Evolutionary conservation across 2,113 vertebrate species (phyloP), one percentile per base, ranked within the genome.

Genomic region (Tretioscincus oriximinensis): DNA sequence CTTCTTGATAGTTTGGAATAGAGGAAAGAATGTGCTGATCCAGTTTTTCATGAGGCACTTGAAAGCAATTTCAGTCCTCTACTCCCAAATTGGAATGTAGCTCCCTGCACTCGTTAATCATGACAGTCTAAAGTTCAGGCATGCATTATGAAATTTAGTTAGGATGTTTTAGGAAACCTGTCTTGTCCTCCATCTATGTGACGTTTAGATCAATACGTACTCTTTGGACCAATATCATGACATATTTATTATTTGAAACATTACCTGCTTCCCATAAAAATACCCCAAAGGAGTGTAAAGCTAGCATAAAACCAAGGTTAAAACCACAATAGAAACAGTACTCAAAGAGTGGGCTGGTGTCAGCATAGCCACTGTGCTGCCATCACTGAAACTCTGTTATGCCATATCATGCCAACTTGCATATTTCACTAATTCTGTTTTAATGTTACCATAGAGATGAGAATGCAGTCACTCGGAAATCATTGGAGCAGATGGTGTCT

Each of bases 1-100:
- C 6, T 85, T 79, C 86, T 80, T 77, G 76, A 87, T 85, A 83
- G 86, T 80, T 73, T 83, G 81, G 78, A 77, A 77, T 80, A 77
- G 80, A 78, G 75, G 74, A 28, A 51, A 1, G 81, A 86, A 87
- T 83, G 47, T 71, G 29, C 60, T 84, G 65, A 76, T 85, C 58
- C 80, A 86, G 49, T 5, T 80, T 88, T 85, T 24, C 73, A 81
- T 75, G 79, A 47, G 78, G 64, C 69, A 80, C 80, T 80, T 49
- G 28, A 81, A 80, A 83, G 49, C 35, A 85, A 24, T 83, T 84
- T 74, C 12, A 83, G 82, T 81, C 79, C 74, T 20, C 69, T 76
- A 81, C 20, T 54, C 3, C 16, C 75, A 11, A 82, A 81, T 26
- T 60, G 65, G 54, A 68, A 74, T 64, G 28, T 35, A 14, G 16